A percentile compares a stretch with the other conserved stretches of the same genome.
Evolutionary conservation across 2,888 invertebrate genomes (phyloP).

Genomic region (Kryphioiulus occultus): DNA sequence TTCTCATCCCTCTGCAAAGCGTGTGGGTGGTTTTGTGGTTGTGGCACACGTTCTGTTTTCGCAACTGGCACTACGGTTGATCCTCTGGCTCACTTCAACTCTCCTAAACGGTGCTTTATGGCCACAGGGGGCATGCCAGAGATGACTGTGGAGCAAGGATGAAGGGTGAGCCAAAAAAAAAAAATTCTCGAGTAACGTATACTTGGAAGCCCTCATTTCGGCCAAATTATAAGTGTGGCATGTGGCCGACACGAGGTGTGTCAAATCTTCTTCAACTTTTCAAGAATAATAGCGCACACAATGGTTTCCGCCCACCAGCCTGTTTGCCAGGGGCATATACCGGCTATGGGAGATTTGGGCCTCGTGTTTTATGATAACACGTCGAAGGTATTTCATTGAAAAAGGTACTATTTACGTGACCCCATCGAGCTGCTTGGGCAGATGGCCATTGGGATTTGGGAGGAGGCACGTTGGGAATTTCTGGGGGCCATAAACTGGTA

Average conservation of each 20-base stretch:
- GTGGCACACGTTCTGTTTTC: neutral
- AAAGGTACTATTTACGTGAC: slow-evolving; percentile 11
- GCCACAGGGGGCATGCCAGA: neutral
- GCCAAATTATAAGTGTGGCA: slow-evolving; percentile 20
- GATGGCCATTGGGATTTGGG: neutral
- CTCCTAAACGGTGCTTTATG: slow-evolving; percentile 24
- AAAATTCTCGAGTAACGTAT: neutral
- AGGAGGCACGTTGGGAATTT: neutral
- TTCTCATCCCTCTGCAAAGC: neutral
- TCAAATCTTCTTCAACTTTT: slow-evolving; percentile 13
- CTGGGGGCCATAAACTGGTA: neutral
- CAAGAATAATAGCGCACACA: neutral
- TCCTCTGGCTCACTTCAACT: no score
- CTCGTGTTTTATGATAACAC: slow-evolving; percentile 29
- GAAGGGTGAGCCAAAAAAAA: neutral
- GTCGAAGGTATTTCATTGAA: neutral
- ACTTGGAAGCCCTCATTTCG: slow-evolving; percentile 11
- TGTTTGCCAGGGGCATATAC: neutral
- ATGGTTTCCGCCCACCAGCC: neutral
- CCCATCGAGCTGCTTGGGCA: neutral
- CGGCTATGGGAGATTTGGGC: neutral
- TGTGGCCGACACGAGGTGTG: slow-evolving; percentile 35
- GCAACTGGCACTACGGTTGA: no score
- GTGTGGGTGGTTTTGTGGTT: neutral
- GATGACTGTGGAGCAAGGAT: neutral